phyloP scores from a whole-genome alignment of 2,888 invertebrate genomes.

The Atethmia centrago region DNA sequence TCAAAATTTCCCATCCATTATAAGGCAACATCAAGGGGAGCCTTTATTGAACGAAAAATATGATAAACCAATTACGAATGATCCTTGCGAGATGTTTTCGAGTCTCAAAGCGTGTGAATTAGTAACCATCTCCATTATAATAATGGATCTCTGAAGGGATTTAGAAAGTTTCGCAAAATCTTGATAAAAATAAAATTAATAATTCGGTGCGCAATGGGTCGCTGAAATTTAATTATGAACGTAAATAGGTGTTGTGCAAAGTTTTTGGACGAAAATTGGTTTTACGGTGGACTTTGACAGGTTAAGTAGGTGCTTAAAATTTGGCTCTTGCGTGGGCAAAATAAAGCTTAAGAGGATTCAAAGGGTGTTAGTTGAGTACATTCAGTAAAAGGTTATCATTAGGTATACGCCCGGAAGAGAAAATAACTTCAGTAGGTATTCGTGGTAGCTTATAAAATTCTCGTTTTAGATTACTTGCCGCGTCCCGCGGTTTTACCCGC shows the following conservation, averaged over 20 bases:
- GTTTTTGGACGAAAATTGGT: constrained; percentile 58
- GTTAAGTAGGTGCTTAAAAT: constrained; percentile 41
- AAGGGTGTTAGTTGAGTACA: not conserved
- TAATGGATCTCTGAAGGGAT: constrained; percentile 52
- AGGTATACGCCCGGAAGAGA: not conserved
- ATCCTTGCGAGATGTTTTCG: not conserved
- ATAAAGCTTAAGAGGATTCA: not conserved
- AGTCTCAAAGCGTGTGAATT: constrained; percentile 44
- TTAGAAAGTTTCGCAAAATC: constrained; percentile 44
- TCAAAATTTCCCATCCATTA: constrained; percentile 11
- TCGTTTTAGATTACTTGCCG: not conserved
- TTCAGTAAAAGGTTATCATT: not conserved
- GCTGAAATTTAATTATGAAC: constrained; percentile 56
- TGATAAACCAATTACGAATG: constrained; percentile 39
- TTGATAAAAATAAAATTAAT: constrained; percentile 52
- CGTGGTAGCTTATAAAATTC: too few species aligned
- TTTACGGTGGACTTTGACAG: constrained; percentile 50
- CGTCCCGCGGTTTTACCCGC: too few species aligned
- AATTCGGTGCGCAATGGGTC: constrained; percentile 35
- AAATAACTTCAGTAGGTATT: not conserved
- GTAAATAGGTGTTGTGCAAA: constrained; percentile 41
- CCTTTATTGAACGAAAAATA: constrained; percentile 32
- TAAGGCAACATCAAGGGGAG: not conserved
- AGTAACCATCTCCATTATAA: constrained; percentile 50
- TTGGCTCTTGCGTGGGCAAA: constrained; percentile 18